Base-by-base conservation (phyloP, 2,888 invertebrate species). In the Aphodius sticticus region DNA sequence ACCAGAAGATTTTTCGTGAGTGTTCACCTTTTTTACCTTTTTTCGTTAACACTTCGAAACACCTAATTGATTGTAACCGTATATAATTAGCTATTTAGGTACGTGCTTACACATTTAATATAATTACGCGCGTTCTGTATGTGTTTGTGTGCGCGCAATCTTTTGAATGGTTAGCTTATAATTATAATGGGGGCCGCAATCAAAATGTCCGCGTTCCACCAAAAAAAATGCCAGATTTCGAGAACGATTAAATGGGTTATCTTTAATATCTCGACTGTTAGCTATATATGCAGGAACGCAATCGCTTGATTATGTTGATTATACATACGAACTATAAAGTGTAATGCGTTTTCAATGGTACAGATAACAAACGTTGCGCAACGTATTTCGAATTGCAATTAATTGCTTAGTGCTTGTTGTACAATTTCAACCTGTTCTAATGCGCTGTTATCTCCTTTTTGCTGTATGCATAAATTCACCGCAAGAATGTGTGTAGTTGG, bases 91-190 rank as follows among this genome's bases (percentile, higher is more conserved):
- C 53, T 53, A 53, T 53, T 53, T 9, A 53, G 53, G 12, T 53
- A 53, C 53, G 53, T 53, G 53, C 53, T 53, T 53, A 53, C 53
- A 53, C 53, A 53, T 53, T 53, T 53, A 53, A 53, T 53, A 53
- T 53, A 53, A 53, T 53, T 53, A 53, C 53, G 53, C 53, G 53
- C 9, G 9, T 53, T 53, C 9, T 53, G 53, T 53, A 9, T 53
- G 53, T 53, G 53, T 53, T 9, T 53, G 53, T 53, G 53, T 12
- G 53, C 7, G 53, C 12, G 12, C 53, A 53, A 53, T 53, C 53
- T 53, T 53, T 53, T 12, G 53, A 53, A 7, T 53, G 53, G 9
- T 5, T 53, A 53, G 12, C 53, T 53, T 53, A 12, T 53, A 53
- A 53, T 53, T 53, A 53, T 12, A 53, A 9, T 7, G 9, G 53